Conservation (phyloP, 2,113 vertebrate species). For the Gavialis gangeticus region DNA sequence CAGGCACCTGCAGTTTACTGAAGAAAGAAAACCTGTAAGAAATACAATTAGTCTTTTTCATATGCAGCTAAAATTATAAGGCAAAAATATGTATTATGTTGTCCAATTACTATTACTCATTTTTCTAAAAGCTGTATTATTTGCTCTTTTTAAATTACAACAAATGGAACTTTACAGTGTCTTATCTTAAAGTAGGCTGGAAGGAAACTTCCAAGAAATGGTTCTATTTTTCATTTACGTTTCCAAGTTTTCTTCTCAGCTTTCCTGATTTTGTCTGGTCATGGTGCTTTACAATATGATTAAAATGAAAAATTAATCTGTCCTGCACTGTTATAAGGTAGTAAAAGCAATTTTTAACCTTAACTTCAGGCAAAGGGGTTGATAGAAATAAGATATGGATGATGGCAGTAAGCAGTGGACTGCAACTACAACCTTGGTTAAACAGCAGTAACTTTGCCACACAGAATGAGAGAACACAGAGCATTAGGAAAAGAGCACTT, state of each 20-base stretch:
- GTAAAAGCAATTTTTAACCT: neutral
- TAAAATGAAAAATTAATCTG: neutral
- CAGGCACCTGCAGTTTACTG: neutral
- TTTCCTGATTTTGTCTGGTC: neutral
- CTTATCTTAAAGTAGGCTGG: neutral
- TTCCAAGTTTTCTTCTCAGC: neutral
- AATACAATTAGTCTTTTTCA: neutral
- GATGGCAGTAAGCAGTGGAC: neutral
- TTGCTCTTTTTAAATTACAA: neutral
- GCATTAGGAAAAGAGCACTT: neutral
- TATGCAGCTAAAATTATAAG: neutral
- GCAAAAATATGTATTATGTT: neutral
- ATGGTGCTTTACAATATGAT: neutral
- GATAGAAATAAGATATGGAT: neutral
- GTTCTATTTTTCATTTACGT: neutral
- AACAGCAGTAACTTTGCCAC: neutral
- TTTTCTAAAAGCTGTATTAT: neutral
- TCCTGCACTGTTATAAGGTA: neutral
- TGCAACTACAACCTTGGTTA: neutral
- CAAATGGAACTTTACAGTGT: neutral
- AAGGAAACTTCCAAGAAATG: neutral
- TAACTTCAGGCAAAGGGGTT: neutral
- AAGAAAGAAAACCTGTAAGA: neutral
- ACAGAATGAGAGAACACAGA: accelerated
- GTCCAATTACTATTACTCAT: neutral